These are phyloP conservation scores for Cryptus viduatorius DNA, from an alignment of 2,888 invertebrate species.

Conservation along the genomic window DNA sequence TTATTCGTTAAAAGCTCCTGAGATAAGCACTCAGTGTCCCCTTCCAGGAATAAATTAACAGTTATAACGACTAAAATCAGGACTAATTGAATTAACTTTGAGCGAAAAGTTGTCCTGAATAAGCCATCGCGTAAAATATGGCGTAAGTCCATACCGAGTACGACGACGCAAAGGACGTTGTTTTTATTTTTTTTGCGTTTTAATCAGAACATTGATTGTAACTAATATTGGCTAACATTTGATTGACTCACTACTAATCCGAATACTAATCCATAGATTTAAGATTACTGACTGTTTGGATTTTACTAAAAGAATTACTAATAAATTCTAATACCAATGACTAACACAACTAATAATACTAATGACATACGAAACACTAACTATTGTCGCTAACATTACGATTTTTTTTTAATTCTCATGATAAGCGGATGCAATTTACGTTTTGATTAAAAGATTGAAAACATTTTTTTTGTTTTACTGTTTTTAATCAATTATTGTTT, in stretches of 20 bases:
- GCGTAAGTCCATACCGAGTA: conserved; percentile 36
- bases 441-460: no score
- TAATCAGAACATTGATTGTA: not conserved
- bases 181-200: not conserved
- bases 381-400: conserved; percentile 1
- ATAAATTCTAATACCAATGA: not conserved
- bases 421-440: no score
- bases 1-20: not conserved
- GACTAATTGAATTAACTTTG: conserved; percentile 14
- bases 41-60: not conserved
- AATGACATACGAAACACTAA: conserved; percentile 35
- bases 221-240: conserved; percentile 31
- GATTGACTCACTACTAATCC: conserved; percentile 35
- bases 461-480: no score
- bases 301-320: not conserved
- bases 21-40: not conserved
- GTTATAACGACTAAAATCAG: conserved; percentile 16
- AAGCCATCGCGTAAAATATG: conserved; percentile 44
- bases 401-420: not conserved
- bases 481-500: no score
- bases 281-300: conserved; percentile 20
- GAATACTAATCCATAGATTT: conserved; percentile 41
- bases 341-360: conserved; percentile 29
- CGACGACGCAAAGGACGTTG: conserved; percentile 53
- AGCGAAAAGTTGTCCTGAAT: conserved; percentile 19